These are phyloP conservation scores for Lichenostomus cassidix DNA, from an alignment of 2,113 vertebrate species.

Conservation along the genomic window DNA sequence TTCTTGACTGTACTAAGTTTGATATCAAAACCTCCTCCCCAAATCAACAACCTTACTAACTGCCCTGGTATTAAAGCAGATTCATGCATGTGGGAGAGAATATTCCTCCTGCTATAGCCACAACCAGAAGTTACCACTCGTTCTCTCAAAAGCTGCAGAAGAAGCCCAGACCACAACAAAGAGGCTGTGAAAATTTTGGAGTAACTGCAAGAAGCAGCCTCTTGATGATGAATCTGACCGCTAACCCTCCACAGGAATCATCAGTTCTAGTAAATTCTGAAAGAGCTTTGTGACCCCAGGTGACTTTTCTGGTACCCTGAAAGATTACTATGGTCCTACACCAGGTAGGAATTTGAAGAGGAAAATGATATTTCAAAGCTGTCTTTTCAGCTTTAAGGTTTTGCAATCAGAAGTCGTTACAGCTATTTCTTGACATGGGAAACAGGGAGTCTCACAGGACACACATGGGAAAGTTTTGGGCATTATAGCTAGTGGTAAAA, in stretches of 20 bases:
- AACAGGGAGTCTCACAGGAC: neutral
- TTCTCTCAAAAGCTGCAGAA: neutral
- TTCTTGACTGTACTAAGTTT: neutral
- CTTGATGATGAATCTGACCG: neutral
- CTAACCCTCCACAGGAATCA: neutral
- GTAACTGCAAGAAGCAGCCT: neutral
- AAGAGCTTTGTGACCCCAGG: neutral
- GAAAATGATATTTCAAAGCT: neutral
- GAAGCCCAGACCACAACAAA: neutral
- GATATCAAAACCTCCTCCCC: fast-evolving
- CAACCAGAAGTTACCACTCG: neutral
- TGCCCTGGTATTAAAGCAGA: neutral
- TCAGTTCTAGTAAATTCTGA: neutral
- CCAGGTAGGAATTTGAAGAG: neutral
- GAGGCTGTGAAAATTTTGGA: neutral
- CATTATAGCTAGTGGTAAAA: neutral
- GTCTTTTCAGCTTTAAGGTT: neutral
- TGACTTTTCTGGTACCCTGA: neutral
- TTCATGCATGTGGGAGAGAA: neutral
- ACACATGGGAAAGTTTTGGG: neutral
- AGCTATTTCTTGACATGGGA: neutral
- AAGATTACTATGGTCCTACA: neutral
- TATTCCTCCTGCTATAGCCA: neutral
- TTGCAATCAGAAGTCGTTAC: neutral
- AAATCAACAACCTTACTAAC: neutral